A percentile compares a stretch with the other conserved stretches of the same genome.
Evolutionary conservation across 2,113 vertebrate species (phyloP).

Genomic region (Stegostoma tigrinum): DNA sequence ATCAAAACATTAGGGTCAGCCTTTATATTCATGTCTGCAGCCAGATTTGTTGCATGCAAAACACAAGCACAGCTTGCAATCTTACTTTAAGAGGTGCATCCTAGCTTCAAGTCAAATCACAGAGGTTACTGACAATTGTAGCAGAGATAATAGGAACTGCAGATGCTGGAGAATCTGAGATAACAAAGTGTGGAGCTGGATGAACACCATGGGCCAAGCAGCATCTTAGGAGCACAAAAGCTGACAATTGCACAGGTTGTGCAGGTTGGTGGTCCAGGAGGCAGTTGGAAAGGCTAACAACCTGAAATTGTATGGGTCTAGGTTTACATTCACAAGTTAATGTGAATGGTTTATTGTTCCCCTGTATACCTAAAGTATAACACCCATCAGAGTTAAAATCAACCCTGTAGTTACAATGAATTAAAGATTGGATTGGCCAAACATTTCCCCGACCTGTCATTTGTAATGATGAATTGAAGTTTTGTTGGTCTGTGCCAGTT

Average conservation of each 20-base stretch:
- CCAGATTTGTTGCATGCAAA: background rate
- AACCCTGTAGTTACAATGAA: background rate
- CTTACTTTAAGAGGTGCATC: background rate
- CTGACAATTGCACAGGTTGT: background rate
- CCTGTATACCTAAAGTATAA: background rate
- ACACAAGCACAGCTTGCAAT: background rate
- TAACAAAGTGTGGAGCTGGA: no score
- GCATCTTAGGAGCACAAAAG: no score
- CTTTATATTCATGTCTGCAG: background rate
- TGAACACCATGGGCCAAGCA: no score
- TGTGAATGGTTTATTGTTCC: background rate
- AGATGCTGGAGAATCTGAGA: no score
- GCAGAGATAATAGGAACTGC: no score
- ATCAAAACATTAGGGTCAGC: background rate
- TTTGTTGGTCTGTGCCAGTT: background rate
- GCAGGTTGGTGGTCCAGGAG: background rate
- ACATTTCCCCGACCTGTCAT: background rate
- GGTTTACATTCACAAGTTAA: background rate
- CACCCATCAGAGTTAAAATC: background rate
- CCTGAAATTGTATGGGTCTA: background rate
- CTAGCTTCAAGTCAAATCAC: background rate
- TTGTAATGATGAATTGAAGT: background rate
- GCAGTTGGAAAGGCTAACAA: background rate
- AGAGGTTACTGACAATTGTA: background rate
- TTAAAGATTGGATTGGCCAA: background rate